Conservation (phyloP, 2,888 invertebrate genomes). For the Troides aeacus region DNA sequence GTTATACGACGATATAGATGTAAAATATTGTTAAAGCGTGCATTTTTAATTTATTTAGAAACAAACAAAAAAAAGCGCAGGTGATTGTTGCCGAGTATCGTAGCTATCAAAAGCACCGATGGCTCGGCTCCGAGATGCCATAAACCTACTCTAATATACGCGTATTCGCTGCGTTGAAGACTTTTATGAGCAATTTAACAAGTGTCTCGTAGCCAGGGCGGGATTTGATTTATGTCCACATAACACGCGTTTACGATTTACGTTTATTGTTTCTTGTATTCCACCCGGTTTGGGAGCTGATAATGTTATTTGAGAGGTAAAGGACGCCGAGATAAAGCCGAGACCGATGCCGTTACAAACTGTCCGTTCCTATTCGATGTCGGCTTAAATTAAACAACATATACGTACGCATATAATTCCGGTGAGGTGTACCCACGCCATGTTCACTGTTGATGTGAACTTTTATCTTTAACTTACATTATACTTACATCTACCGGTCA, state of each 20-base stretch:
- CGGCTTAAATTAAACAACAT: slow-evolving; percentile 36
- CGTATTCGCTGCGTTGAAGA: slow-evolving; percentile 61
- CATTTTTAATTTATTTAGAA: background rate
- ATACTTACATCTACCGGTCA: background rate
- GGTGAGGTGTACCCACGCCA: background rate
- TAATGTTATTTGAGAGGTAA: slow-evolving; percentile 60
- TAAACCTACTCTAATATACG: slow-evolving; percentile 70
- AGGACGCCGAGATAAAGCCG: slow-evolving; percentile 41
- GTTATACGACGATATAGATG: too few species aligned
- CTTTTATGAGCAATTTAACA: slow-evolving; percentile 76
- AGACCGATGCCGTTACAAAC: slow-evolving; percentile 33
- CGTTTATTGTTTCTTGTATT: slow-evolving; percentile 71
- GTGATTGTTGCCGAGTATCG: slow-evolving; percentile 23
- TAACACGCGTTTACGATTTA: slow-evolving; percentile 64
- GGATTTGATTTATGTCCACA: slow-evolving; percentile 69
- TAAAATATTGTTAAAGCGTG: too few species aligned
- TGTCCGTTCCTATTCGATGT: slow-evolving; percentile 35
- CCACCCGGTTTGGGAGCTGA: slow-evolving; percentile 61
- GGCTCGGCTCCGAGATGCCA: slow-evolving; percentile 43
- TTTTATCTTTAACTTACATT: slow-evolving; percentile 8
- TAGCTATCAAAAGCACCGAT: slow-evolving; percentile 55
- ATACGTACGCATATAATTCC: background rate
- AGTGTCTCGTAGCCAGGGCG: slow-evolving; percentile 63
- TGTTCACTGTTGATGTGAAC: slow-evolving; percentile 7
- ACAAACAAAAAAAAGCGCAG: background rate